Percentiles rank a stretch among this genome's conserved stretches.
Evolutionary conservation across 2,797 vertebrate genomes (phyloP).

Genomic region (Lemur catta): DNA sequence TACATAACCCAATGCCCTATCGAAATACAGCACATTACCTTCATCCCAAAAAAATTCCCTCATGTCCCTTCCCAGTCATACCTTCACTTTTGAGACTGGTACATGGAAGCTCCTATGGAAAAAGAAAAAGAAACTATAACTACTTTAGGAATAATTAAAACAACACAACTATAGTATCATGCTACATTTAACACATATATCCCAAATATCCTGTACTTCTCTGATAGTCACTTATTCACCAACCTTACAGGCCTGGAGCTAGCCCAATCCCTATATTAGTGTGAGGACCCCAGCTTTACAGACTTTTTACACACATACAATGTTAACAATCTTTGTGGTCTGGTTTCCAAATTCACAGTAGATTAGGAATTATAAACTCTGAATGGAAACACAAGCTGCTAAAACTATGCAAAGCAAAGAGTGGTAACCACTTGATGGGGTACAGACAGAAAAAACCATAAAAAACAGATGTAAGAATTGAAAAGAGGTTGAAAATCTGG

Average conservation of each 20-base stretch:
- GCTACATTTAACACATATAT: neutral
- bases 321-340: neutral
- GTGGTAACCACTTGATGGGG: neutral
- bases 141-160: constrained; percentile 54
- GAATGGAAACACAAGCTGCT: constrained; percentile 13
- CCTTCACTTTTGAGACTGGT: constrained; percentile 92
- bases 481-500: neutral
- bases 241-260: neutral
- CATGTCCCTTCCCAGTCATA: constrained; percentile 74
- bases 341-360: constrained; percentile 23
- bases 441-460: neutral
- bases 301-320: constrained; percentile 7
- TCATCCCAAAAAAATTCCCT: neutral
- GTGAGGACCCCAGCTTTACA: neutral
- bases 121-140: constrained; percentile 64
- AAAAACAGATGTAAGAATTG: neutral
- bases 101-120: constrained; percentile 94
- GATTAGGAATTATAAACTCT: constrained; percentile 6
- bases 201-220: neutral
- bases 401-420: constrained; percentile 30
- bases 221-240: neutral
- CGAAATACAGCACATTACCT: neutral
- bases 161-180: neutral
- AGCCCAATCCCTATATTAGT: neutral
- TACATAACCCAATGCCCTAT: neutral